Base-by-base conservation (phyloP, 2,113 vertebrate genomes). In the Saguinus imperator region DNA sequence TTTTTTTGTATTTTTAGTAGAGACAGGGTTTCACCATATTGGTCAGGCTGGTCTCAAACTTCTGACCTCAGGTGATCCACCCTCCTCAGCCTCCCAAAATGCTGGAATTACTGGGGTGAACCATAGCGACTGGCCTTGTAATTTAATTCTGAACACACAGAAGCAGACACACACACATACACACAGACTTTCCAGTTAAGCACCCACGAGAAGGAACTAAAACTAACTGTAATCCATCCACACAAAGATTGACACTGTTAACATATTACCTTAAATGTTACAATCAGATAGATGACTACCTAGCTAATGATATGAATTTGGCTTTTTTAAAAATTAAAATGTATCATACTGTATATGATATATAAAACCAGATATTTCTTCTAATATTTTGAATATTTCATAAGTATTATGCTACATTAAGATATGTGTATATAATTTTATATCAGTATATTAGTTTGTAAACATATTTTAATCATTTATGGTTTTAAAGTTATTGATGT, bases 351-450 rank as follows among this genome's bases (percentile, higher is more conserved):
- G 1, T 18, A 68, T 23, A 72, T 93, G 50, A 29, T n/a, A 5
- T 73, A 89, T 64, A 40, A 79, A 89, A 70, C 35, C 35, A 85
- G n/a, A 29, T 72, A 68, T 77, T 72, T 61, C 18, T n/a, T 52
- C 14, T 43, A 89, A 58, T 43, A 50, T 52, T 72, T 70, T 79
- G 25, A 76, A 4, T 76, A 58, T 82, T 52, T 52, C 16, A 68
- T 70, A 76, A 73, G 40, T 48, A 35, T 37, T 58, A 55, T 68
- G 27, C 4, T 35, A 32, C 8, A 80, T 61, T 52, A 79, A 85
- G 76, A 45, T 68, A 86, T 23, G 27, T 43, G 13, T 21, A 21
- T n/a, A 83, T 27, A 75, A 11, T 35, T 75, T 64, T 75, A 43
- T 23, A 40, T 52, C 18, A 21, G 20, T 50, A 17, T 40, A 6